Evolutionary conservation across 2,888 invertebrate genomes (phyloP).

Genomic region (Ceramica pisi): DNA sequence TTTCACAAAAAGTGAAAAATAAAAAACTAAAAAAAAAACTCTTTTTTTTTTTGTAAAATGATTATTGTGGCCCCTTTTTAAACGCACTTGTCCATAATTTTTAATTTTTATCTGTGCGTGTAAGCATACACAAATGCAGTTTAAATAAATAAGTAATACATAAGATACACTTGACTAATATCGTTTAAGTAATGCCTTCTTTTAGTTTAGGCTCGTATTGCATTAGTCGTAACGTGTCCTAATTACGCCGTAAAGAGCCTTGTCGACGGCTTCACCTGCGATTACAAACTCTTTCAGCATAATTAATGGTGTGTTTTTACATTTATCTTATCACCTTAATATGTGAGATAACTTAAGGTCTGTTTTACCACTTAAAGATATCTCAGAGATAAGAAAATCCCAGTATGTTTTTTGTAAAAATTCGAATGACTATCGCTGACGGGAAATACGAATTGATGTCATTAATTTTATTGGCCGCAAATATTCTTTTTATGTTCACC

Average conservation of each 20-base stretch:
- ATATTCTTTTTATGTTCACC: conserved; percentile 52
- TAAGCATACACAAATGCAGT: no score
- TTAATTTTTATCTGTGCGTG: no score
- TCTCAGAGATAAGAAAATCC: conserved; percentile 54
- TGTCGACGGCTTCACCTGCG: conserved; percentile 56
- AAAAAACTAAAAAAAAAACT: no score
- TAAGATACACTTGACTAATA: conserved; percentile 44
- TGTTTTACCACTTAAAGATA: conserved; percentile 67
- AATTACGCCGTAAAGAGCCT: conserved; percentile 63
- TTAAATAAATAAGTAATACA: no score
- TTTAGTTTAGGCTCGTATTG: conserved; percentile 52
- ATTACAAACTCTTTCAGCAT: conserved; percentile 61
- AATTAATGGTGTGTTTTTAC: conserved; percentile 66
- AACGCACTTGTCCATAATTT: no score
- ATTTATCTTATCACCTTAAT: conserved; percentile 66
- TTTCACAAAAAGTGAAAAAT: no score
- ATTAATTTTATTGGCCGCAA: conserved; percentile 54
- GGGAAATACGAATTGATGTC: conserved; percentile 57
- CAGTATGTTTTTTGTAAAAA: conserved; percentile 47
- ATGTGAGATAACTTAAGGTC: conserved; percentile 62
- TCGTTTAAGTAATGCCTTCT: conserved; percentile 51
- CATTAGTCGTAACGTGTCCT: conserved; percentile 62
- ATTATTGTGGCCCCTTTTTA: no score
- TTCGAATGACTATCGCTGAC: conserved; percentile 42
- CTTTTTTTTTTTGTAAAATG: no score